Percentiles rank a stretch among this genome's conserved stretches.
phyloP scores from a whole-genome alignment of 1,140 invertebrate species.

The Lordiphosa clarofinis region DNA sequence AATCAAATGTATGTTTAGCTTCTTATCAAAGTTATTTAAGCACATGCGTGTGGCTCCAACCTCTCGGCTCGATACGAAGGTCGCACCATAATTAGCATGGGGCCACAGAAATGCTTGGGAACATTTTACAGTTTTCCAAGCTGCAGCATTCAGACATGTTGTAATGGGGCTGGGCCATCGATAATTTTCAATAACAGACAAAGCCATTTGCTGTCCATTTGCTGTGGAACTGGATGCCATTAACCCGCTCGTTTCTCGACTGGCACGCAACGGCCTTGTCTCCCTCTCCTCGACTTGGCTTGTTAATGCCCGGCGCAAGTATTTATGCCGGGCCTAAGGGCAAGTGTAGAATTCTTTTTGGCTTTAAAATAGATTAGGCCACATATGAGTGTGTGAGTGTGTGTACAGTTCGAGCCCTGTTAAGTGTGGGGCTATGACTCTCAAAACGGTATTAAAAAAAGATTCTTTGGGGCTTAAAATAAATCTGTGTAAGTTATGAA shows the following conservation, averaged over 20 bases:
- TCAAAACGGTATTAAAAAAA: conserved; percentile 1
- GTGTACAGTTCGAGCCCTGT: conserved; percentile 20
- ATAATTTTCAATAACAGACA: conserved; percentile 58
- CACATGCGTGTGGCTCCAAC: conserved; percentile 32
- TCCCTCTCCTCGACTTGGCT: background rate
- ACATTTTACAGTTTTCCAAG: conserved; percentile 58
- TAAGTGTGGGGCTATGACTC: conserved; percentile 11
- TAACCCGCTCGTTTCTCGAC: conserved; percentile 51
- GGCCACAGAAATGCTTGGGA: conserved; percentile 41
- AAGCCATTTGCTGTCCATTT: conserved; percentile 32
- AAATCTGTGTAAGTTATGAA: no score
- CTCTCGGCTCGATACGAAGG: conserved; percentile 47
- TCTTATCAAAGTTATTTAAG: no score
- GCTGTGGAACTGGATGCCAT: conserved; percentile 42
- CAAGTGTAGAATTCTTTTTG: conserved; percentile 11
- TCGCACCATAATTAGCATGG: conserved; percentile 64
- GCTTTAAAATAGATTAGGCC: conserved; percentile 3
- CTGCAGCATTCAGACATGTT: conserved; percentile 40
- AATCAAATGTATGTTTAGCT: conserved; percentile 52
- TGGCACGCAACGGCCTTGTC: conserved; percentile 60
- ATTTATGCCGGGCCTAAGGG: background rate
- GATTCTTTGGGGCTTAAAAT: conserved; percentile 12
- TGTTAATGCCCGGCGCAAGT: background rate
- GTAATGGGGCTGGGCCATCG: conserved; percentile 43
- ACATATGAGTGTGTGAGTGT: background rate